Evolutionary conservation across 2,888 invertebrate species (phyloP).

Genomic region (Cybosia mesomella): DNA sequence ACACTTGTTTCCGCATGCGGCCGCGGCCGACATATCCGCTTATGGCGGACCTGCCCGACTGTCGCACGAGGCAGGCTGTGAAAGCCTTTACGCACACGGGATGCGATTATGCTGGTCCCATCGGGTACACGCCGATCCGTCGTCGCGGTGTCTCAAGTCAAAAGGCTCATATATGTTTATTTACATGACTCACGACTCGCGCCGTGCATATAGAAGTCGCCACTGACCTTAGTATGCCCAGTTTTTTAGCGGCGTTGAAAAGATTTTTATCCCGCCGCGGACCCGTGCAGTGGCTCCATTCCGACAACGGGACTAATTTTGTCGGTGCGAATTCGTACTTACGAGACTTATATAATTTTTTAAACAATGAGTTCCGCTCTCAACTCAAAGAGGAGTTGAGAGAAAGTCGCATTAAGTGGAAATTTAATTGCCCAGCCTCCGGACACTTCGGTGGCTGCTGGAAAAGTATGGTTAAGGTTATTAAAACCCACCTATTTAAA

Average conservation of each 20-base stretch:
- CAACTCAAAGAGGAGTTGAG: neutral
- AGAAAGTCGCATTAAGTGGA: conserved; percentile 1
- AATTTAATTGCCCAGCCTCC: neutral
- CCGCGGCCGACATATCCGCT: neutral
- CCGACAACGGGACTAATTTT: conserved; percentile 3
- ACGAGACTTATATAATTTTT: neutral
- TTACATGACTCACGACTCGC: neutral
- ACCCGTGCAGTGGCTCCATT: conserved; percentile 1
- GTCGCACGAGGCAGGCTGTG: neutral
- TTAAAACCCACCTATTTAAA: neutral
- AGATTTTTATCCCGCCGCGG: neutral
- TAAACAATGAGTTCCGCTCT: neutral
- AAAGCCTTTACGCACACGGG: conserved; percentile 5
- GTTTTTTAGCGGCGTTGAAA: neutral
- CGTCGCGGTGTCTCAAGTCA: neutral
- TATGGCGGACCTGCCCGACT: neutral
- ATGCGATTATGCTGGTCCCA: neutral
- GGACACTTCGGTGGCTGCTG: neutral
- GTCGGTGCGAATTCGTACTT: neutral
- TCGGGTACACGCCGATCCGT: neutral
- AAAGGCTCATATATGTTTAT: neutral
- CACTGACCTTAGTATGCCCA: neutral
- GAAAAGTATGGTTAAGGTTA: neutral
- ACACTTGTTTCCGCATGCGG: no score
- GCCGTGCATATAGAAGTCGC: neutral